Conservation (phyloP, 53 echinoderm and acorn worm genomes). For the Temnopleurus reevesii region DNA sequence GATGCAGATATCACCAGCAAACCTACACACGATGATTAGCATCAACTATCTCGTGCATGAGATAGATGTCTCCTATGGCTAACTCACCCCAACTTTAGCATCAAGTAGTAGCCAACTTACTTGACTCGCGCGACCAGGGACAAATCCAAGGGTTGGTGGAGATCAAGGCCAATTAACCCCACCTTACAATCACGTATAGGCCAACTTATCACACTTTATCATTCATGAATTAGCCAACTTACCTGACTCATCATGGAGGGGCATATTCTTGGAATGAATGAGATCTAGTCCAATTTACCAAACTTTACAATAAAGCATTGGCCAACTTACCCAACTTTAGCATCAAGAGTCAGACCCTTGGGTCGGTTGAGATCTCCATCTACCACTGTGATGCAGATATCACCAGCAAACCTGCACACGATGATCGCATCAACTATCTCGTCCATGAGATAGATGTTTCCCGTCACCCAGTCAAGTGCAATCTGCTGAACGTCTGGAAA, state of each 20-base stretch:
- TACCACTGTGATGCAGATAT: constrained; percentile 70
- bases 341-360: constrained; percentile 79
- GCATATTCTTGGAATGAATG: too few relatives aligned
- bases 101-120: too few relatives aligned
- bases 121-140: too few relatives aligned
- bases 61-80: constrained; percentile 91
- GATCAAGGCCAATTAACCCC: too few relatives aligned
- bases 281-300: too few relatives aligned
- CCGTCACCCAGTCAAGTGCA: constrained; percentile 92
- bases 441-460: constrained; percentile 90
- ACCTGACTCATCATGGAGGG: too few relatives aligned
- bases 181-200: too few relatives aligned
- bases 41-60: constrained; percentile 74
- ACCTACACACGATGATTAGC: constrained; percentile 72
- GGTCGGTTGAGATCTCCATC: constrained; percentile 66
- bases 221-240: too few relatives aligned
- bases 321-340: constrained; percentile 79
- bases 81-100: too few relatives aligned
- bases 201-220: too few relatives aligned
- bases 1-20: constrained; percentile 64
- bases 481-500: constrained; percentile 81
- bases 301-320: too few relatives aligned
- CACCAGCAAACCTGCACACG: constrained; percentile 61
- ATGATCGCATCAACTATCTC: constrained; percentile 74
- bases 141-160: too few relatives aligned